Evolutionary conservation across 2,113 vertebrate genomes (phyloP).

Genomic region (Phylloscopus whistleri): DNA sequence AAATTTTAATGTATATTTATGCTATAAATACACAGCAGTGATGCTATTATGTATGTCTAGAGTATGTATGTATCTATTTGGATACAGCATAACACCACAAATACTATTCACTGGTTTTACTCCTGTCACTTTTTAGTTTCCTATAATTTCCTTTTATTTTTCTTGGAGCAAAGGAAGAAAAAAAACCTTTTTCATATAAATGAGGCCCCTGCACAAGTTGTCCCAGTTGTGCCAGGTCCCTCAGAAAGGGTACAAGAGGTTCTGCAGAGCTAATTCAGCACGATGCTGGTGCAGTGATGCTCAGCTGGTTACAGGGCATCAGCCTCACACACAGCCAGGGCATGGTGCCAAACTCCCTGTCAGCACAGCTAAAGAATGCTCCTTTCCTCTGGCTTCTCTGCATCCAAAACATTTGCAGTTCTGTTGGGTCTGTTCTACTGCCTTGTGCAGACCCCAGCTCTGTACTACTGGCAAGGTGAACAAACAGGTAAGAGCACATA

Average conservation of each 20-base stretch:
- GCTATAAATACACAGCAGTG: background rate
- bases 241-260: background rate
- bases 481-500: background rate
- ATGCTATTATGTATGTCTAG: background rate
- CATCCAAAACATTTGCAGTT: background rate
- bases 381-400: background rate
- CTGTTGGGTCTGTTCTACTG: background rate
- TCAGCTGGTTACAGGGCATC: background rate
- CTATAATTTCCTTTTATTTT: background rate
- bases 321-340: background rate
- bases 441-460: background rate
- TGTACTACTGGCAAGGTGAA: background rate
- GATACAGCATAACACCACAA: background rate
- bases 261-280: background rate
- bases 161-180: background rate
- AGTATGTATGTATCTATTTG: background rate
- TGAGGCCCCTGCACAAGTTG: accelerated
- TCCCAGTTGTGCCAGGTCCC: background rate
- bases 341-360: background rate
- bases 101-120: background rate
- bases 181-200: background rate
- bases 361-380: background rate
- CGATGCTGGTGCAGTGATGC: background rate
- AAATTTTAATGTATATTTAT: background rate
- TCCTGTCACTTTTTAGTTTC: background rate